Conservation (phyloP, 1,140 invertebrate genomes). For the Andricus grossulariae region DNA sequence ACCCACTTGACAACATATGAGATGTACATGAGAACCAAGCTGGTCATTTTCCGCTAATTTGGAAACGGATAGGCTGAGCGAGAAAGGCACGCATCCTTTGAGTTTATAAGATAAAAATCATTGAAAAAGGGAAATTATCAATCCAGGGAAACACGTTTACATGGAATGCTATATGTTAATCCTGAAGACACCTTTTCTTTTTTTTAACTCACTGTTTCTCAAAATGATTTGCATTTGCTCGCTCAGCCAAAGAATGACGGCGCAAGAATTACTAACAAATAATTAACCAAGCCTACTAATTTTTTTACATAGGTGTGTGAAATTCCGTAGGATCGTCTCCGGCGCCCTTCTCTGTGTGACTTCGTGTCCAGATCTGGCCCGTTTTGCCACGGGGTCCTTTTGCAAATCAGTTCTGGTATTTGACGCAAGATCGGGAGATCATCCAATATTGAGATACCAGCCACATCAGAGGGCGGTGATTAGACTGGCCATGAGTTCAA, state of each 20-base stretch:
- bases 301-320: slow-evolving; percentile 21
- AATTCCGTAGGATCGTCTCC: slow-evolving; percentile 49
- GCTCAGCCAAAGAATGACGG: slow-evolving; percentile 33
- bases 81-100: slow-evolving; percentile 36
- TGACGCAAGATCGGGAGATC: slow-evolving; percentile 56
- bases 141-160: too few species aligned
- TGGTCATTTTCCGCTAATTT: slow-evolving; percentile 36
- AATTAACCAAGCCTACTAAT: background rate
- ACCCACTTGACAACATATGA: slow-evolving; percentile 57
- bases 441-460: slow-evolving; percentile 56
- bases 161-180: too few species aligned
- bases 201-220: background rate
- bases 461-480: slow-evolving; percentile 65
- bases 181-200: too few species aligned
- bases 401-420: slow-evolving; percentile 62
- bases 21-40: slow-evolving; percentile 52
- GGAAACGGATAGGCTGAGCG: slow-evolving; percentile 37
- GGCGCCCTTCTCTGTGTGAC: slow-evolving; percentile 63
- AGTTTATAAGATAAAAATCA: too few species aligned
- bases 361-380: slow-evolving; percentile 55
- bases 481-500: slow-evolving; percentile 62
- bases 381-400: slow-evolving; percentile 66
- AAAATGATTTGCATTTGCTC: slow-evolving; percentile 4
- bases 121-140: too few species aligned
- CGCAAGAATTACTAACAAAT: background rate